Evolutionary conservation across 2,113 vertebrate species (phyloP).

Genomic region (Dasypus novemcinctus): DNA sequence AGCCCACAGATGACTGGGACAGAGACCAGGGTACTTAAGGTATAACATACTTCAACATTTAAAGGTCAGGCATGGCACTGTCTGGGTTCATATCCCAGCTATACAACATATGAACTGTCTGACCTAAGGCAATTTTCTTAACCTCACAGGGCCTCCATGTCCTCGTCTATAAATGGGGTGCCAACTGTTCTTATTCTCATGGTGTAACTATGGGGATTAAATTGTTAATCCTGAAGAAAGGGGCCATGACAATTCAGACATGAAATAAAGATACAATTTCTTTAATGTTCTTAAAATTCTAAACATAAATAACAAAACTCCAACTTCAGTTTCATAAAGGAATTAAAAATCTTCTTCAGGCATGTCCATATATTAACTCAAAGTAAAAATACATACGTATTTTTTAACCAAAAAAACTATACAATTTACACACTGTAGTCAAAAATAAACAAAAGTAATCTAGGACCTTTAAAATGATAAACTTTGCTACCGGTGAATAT

Average conservation of each 20-base stretch:
- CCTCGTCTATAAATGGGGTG: neutral
- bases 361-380: neutral
- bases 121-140: neutral
- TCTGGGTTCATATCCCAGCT: neutral
- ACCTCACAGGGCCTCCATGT: neutral
- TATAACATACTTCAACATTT: neutral
- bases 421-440: neutral
- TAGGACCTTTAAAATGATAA: neutral
- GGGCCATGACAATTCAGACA: neutral
- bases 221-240: neutral
- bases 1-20: neutral
- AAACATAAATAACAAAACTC: conserved; percentile 28
- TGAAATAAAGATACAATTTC: neutral
- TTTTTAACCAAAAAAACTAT: neutral
- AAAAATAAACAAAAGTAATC: neutral
- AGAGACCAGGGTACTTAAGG: neutral
- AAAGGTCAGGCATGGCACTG: neutral
- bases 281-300: conserved; percentile 35
- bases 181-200: neutral
- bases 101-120: neutral
- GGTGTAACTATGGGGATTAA: neutral
- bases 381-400: neutral
- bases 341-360: neutral
- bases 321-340: neutral
- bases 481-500: neutral